A percentile compares a stretch with the other conserved stretches of the same genome.
phyloP scores from a whole-genome alignment of 2,797 vertebrate genomes.

The Euthynnus affinis region DNA sequence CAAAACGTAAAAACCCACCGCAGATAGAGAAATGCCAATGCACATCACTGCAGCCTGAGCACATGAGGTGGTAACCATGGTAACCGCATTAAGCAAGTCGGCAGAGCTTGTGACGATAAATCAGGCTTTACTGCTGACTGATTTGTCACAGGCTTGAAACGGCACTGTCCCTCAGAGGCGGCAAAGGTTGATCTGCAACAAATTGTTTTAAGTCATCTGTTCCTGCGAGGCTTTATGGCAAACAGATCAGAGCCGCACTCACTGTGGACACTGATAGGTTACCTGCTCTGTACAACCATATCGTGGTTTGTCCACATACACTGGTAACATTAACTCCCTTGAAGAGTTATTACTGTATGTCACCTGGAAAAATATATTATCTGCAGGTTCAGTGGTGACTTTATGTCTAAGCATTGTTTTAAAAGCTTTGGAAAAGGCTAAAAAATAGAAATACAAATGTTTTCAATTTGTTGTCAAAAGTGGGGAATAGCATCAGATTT shows the following conservation, averaged over 20 bases:
- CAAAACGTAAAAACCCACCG: neutral
- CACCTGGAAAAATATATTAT: neutral
- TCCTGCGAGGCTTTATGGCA: neutral
- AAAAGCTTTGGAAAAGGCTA: neutral
- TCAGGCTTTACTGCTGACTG: constrained; percentile 3
- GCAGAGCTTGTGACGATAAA: constrained; percentile 18
- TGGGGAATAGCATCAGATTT: too few relatives aligned
- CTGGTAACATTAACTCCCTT: neutral
- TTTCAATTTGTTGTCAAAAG: neutral
- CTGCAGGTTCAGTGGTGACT: neutral
- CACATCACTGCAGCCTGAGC: constrained; percentile 34
- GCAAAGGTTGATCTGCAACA: neutral
- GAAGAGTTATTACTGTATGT: too few relatives aligned
- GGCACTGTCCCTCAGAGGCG: neutral
- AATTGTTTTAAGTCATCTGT: neutral
- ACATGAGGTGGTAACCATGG: constrained; percentile 62
- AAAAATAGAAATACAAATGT: neutral
- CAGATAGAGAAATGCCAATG: constrained; percentile 34
- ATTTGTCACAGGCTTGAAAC: constrained; percentile 1
- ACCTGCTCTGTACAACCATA: neutral
- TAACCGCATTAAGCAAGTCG: constrained; percentile 44
- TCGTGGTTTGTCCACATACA: neutral
- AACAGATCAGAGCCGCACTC: neutral
- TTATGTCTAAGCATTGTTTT: neutral
- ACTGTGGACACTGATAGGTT: neutral